A percentile compares a stretch with the other conserved stretches of the same genome.
phyloP scores from a whole-genome alignment of 2,113 vertebrate species.

The Ameiurus melas region DNA sequence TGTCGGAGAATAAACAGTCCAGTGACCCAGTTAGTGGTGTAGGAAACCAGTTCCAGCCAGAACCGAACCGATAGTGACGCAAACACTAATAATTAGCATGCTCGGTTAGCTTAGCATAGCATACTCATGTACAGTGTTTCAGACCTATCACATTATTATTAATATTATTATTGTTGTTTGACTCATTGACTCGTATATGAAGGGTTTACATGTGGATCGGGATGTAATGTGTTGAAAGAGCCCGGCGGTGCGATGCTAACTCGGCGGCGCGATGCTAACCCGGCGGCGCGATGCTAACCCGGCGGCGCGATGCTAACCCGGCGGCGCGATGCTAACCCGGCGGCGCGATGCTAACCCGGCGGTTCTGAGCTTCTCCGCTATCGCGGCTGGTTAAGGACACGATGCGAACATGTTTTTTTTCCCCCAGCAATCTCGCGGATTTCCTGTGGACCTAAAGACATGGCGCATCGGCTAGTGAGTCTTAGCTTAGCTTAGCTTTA shows the following conservation, averaged over 20 bases:
- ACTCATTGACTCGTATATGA: not conserved
- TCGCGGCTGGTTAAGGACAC: not conserved
- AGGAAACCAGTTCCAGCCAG: constrained; percentile 19
- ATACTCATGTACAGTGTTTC: too few relatives aligned
- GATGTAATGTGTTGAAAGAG: not conserved
- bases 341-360: not conserved
- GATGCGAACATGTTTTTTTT: not conserved
- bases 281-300: too few relatives aligned
- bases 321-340: too few relatives aligned
- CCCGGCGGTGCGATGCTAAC: not conserved
- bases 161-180: not conserved
- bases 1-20: too few relatives aligned
- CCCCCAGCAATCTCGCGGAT: too few relatives aligned
- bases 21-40: not conserved
- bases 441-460: not conserved
- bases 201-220: not conserved
- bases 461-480: not conserved
- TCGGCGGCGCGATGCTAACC: too few relatives aligned
- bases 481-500: not conserved
- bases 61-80: not conserved
- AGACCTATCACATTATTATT: not conserved
- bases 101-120: not conserved
- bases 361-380: not conserved
- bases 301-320: too few relatives aligned
- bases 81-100: constrained; percentile 5